A percentile compares a stretch with the other conserved stretches of the same genome.
These are phyloP conservation scores for Acheta domesticus DNA, from an alignment of 2,888 invertebrate genomes.

Conservation along the genomic window DNA sequence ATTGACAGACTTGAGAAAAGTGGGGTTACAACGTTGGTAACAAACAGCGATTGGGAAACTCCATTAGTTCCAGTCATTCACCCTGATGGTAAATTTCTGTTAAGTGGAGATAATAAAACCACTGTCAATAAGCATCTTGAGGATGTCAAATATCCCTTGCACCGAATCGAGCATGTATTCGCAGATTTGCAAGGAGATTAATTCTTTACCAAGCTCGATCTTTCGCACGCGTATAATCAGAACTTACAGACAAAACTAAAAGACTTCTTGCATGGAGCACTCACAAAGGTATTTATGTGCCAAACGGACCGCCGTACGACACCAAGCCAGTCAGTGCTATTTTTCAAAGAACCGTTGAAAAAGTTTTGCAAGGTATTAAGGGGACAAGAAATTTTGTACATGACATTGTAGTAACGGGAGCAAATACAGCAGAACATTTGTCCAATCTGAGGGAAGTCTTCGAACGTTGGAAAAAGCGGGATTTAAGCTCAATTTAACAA, in stretches of 20 bases:
- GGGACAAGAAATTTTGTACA: no score
- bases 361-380: slow-evolving; percentile 39
- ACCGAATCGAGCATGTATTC: background rate
- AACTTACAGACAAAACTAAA: background rate
- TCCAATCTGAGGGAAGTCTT: slow-evolving; percentile 38
- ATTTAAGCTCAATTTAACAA: no score
- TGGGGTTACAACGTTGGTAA: background rate
- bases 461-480: no score
- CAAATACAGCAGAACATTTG: slow-evolving; percentile 38
- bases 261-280: background rate
- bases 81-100: background rate
- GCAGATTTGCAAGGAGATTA: background rate
- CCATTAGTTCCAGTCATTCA: background rate
- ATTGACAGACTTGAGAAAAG: background rate
- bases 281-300: slow-evolving; percentile 34
- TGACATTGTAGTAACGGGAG: slow-evolving; percentile 43
- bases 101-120: background rate
- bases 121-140: background rate
- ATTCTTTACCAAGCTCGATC: background rate
- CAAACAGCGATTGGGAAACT: background rate
- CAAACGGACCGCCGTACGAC: slow-evolving; percentile 43
- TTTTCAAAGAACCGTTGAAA: slow-evolving; percentile 44
- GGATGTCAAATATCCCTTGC: background rate
- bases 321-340: no score
- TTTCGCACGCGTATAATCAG: background rate